A percentile compares a stretch with the other conserved stretches of the same genome.
Conservation (phyloP, 2,113 vertebrate species). For the Brachirus orientalis region DNA sequence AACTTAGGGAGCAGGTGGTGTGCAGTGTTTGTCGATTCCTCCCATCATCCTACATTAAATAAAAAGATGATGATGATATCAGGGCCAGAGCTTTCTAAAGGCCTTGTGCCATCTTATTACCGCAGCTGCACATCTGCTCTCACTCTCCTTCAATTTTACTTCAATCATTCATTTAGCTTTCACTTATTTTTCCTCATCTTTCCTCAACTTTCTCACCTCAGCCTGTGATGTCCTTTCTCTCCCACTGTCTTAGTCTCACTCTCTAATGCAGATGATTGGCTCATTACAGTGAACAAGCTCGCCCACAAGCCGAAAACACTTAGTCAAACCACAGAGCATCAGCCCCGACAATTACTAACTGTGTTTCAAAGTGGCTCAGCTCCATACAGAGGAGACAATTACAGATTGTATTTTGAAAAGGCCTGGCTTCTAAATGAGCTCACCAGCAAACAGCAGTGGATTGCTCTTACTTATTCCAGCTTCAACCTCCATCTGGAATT, state of each 20-base stretch:
- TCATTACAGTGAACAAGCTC: slow-evolving; percentile 37
- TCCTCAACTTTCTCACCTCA: not conserved
- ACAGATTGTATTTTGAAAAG: slow-evolving; percentile 31
- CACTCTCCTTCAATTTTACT: not conserved
- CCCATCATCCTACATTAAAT: slow-evolving; percentile 29
- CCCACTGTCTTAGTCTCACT: not conserved
- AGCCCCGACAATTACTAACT: slow-evolving; percentile 17
- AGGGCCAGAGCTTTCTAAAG: not conserved
- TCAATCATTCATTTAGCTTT: not conserved
- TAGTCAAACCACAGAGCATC: slow-evolving; percentile 24
- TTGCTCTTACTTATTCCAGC: not conserved
- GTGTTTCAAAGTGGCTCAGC: slow-evolving; percentile 11
- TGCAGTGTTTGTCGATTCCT: slow-evolving; percentile 4
- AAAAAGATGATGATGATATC: slow-evolving; percentile 25
- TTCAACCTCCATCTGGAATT: not conserved
- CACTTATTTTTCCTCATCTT: too few relatives aligned
- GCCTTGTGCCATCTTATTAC: slow-evolving; percentile 1
- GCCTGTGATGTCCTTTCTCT: not conserved
- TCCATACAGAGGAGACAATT: slow-evolving; percentile 27
- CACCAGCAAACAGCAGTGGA: not conserved
- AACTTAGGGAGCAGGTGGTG: slow-evolving; percentile 42
- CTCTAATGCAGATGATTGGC: slow-evolving; percentile 4
- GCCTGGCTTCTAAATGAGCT: not conserved
- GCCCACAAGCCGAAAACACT: slow-evolving; percentile 31
- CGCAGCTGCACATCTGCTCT: not conserved